These are phyloP conservation scores for Semibalanus balanoides DNA, from an alignment of 1,140 invertebrate genomes.

Conservation along the genomic window DNA sequence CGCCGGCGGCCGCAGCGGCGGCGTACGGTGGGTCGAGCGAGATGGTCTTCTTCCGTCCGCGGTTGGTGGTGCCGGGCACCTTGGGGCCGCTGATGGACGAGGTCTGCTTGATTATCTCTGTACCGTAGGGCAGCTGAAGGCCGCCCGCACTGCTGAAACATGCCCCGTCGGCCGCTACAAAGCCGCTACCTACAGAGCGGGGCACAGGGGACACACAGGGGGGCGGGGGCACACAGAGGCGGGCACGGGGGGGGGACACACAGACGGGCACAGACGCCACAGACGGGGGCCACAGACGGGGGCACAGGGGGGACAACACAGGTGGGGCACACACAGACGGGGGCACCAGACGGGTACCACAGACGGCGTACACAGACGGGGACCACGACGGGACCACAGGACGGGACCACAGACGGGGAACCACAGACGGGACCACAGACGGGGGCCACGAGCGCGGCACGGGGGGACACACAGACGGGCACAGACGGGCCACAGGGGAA, in stretches of 20 bases:
- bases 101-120: constrained; percentile 76
- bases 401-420: too few species aligned
- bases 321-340: too few species aligned
- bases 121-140: constrained; percentile 53
- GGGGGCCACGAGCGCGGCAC: too few species aligned
- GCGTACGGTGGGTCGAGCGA: constrained; percentile 63
- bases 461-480: too few species aligned
- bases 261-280: too few species aligned
- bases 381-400: too few species aligned
- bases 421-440: too few species aligned
- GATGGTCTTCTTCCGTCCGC: constrained; percentile 70
- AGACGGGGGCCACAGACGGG: too few species aligned
- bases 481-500: too few species aligned
- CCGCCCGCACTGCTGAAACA: background rate
- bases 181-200: background rate
- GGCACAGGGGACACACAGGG: background rate
- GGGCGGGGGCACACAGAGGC: background rate
- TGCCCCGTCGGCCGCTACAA: background rate
- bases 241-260: constrained; percentile 1
- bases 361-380: too few species aligned
- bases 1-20: background rate
- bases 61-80: constrained; percentile 59
- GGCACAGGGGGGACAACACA: too few species aligned
- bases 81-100: constrained; percentile 68
- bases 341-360: too few species aligned